Evolutionary conservation across 2,888 invertebrate genomes (phyloP).

Genomic region (Dinocampus coccinellae): DNA sequence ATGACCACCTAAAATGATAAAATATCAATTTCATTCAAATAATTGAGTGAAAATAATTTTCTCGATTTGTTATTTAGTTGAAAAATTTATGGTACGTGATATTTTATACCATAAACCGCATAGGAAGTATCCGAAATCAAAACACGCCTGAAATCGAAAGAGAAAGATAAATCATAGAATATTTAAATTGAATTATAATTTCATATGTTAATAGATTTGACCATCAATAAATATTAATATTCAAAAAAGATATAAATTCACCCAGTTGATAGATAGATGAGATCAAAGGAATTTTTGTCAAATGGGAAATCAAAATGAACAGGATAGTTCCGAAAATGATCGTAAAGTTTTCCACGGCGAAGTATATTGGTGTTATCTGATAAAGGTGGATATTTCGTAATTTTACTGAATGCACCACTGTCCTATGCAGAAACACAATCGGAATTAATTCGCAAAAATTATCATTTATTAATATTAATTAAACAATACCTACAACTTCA

Average conservation of each 20-base stretch:
- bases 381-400: neutral
- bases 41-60: no score
- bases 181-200: neutral
- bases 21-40: no score
- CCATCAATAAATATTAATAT: no score
- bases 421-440: neutral
- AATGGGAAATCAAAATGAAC: neutral
- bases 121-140: no score
- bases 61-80: no score
- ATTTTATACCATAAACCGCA: no score
- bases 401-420: neutral
- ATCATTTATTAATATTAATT: neutral
- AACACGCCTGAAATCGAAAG: no score
- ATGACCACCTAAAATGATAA: no score
- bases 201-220: neutral
- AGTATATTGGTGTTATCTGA: no score
- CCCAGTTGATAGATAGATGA: neutral
- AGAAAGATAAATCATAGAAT: neutral
- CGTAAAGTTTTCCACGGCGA: neutral
- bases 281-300: neutral
- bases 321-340: neutral
- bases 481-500: neutral
- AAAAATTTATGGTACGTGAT: no score
- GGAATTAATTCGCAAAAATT: neutral
- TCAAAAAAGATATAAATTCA: neutral